phyloP scores from a whole-genome alignment of 1,140 invertebrate species.

The Sarcophaga peregrina region DNA sequence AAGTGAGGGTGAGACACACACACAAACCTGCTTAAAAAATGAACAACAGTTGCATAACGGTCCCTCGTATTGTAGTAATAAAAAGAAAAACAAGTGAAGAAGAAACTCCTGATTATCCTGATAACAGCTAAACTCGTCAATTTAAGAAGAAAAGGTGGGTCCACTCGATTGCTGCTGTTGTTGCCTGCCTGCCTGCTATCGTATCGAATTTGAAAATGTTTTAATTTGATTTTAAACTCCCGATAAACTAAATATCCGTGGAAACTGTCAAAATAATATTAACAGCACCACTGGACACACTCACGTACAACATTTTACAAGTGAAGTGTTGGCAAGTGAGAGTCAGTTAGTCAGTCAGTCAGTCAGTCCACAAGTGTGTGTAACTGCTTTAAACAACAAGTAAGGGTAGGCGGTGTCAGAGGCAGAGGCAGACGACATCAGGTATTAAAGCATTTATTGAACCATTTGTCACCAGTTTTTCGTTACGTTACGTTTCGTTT shows the following conservation, averaged over 20 bases:
- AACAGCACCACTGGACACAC: conserved; percentile 38
- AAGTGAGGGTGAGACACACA: neutral
- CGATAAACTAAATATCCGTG: conserved; percentile 66
- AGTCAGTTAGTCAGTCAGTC: neutral
- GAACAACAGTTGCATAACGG: conserved; percentile 56
- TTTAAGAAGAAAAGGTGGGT: conserved; percentile 40
- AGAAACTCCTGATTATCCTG: neutral
- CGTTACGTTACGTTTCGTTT: neutral
- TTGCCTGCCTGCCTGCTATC: neutral
- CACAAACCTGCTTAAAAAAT: conserved; percentile 14
- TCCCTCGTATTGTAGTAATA: neutral
- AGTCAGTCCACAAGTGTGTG: neutral
- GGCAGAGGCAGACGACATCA: neutral
- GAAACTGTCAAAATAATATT: conserved; percentile 66
- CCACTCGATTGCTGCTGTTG: neutral
- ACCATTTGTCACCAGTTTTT: conserved; percentile 34
- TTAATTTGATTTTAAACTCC: conserved; percentile 66
- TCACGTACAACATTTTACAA: conserved; percentile 1
- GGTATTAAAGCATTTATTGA: conserved; percentile 20
- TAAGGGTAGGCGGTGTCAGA: too few relatives aligned
- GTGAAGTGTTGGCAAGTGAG: conserved; percentile 1
- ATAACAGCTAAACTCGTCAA: conserved; percentile 46
- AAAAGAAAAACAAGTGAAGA: neutral
- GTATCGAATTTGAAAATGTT: conserved; percentile 50
- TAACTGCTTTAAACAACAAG: neutral